These are phyloP conservation scores for Brachymystax lenok DNA, from an alignment of 2,797 vertebrate species.

Conservation along the genomic window DNA sequence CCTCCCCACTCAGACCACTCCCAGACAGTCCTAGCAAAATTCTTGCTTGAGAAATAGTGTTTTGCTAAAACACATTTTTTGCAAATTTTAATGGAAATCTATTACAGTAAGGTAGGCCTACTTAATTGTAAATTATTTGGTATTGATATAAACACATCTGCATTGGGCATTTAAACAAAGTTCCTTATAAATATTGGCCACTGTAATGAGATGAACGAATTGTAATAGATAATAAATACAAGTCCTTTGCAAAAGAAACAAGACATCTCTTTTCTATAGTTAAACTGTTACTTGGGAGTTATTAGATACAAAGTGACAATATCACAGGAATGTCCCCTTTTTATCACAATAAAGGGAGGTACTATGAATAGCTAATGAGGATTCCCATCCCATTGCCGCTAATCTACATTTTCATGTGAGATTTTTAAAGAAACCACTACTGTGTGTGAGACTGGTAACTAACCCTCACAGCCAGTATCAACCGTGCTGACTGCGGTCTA, in stretches of 20 bases:
- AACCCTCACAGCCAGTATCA: too few relatives aligned
- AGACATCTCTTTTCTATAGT: neutral
- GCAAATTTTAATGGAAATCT: too few relatives aligned
- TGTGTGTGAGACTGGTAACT: neutral
- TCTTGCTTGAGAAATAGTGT: too few relatives aligned
- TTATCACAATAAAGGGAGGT: neutral
- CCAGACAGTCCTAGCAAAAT: too few relatives aligned
- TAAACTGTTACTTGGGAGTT: neutral
- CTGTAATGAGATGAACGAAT: neutral
- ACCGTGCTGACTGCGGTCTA: too few relatives aligned
- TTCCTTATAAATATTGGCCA: neutral
- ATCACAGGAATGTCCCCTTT: too few relatives aligned
- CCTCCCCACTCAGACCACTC: too few relatives aligned
- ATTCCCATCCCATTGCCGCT: neutral
- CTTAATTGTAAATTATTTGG: too few relatives aligned
- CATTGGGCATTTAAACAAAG: neutral
- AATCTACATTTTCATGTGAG: neutral
- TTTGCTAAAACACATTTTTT: too few relatives aligned
- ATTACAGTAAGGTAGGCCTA: too few relatives aligned
- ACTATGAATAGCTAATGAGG: neutral
- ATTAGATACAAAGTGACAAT: too few relatives aligned
- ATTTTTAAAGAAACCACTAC: neutral
- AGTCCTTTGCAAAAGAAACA: neutral
- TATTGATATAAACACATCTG: too few relatives aligned
- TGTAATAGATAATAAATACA: neutral